Evolutionary conservation across 2,113 vertebrate species (phyloP).

Genomic region (Phalacrocorax carbo): DNA sequence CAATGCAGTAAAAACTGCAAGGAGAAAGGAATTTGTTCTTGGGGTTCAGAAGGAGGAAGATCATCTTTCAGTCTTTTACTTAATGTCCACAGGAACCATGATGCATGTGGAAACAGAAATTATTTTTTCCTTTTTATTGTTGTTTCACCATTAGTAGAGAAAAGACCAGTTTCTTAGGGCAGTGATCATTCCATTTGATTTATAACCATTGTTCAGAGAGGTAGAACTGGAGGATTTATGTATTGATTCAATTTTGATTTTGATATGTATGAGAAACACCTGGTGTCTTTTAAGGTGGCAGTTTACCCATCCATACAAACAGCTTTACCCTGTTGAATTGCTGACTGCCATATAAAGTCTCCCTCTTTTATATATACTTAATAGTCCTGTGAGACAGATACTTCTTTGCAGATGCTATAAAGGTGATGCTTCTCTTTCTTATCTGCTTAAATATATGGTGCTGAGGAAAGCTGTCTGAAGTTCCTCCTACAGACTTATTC

Average conservation of each 20-base stretch:
- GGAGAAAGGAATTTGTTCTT: not conserved
- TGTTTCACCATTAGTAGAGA: not conserved
- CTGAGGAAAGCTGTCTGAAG: not conserved
- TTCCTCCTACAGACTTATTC: not conserved
- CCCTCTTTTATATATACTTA: not conserved
- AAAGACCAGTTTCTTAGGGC: not conserved
- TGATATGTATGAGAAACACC: not conserved
- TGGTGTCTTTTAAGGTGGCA: not conserved
- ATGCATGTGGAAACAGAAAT: not conserved
- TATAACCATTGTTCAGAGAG: not conserved
- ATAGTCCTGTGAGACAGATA: not conserved
- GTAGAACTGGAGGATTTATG: not conserved
- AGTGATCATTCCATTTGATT: not conserved
- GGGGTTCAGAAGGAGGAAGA: rapidly evolving
- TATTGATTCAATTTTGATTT: not conserved
- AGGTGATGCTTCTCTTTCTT: not conserved
- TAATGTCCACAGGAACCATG: not conserved
- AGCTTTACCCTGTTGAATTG: not conserved
- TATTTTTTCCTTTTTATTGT: too few species aligned
- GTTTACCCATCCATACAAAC: not conserved
- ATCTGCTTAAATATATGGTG: not conserved
- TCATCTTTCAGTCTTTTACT: not conserved
- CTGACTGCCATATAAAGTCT: not conserved
- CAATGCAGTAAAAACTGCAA: not conserved
- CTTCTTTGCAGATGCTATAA: not conserved